Percentiles rank a stretch among this genome's conserved stretches.
phyloP scores from a whole-genome alignment of 2,113 vertebrate species.

The Phoenicopterus ruber region DNA sequence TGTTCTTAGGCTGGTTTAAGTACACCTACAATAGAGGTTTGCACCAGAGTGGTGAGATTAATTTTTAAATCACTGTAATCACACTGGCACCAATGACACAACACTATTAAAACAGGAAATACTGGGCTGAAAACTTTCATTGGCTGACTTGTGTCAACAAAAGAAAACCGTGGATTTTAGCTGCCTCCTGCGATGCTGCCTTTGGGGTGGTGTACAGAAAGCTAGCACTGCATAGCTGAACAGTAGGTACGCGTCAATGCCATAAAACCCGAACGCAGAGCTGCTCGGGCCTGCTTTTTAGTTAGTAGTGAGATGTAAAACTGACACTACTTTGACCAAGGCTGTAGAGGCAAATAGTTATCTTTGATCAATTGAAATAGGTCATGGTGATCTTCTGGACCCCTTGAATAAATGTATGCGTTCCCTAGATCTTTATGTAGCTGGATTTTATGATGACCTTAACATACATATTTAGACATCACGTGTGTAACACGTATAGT shows the following conservation, averaged over 20 bases:
- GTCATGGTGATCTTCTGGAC: background rate
- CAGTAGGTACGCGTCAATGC: background rate
- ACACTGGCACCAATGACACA: background rate
- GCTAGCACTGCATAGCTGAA: rapidly evolving
- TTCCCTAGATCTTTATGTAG: background rate
- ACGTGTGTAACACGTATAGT: background rate
- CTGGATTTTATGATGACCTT: background rate
- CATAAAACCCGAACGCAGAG: background rate
- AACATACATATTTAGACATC: background rate
- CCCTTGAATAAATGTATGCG: background rate
- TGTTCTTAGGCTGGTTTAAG: background rate
- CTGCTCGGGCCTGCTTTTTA: background rate
- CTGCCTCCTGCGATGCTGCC: background rate
- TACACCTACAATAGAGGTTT: background rate
- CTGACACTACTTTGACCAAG: background rate
- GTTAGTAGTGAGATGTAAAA: background rate
- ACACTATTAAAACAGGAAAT: background rate
- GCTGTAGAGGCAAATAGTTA: background rate
- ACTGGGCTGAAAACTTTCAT: background rate
- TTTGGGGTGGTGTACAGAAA: too few relatives aligned
- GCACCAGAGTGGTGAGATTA: background rate
- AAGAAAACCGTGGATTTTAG: background rate
- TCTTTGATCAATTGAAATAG: background rate
- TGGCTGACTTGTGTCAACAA: background rate
- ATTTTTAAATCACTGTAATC: background rate